Conservation (phyloP, 2,113 vertebrate genomes). For the Myodes glareolus region DNA sequence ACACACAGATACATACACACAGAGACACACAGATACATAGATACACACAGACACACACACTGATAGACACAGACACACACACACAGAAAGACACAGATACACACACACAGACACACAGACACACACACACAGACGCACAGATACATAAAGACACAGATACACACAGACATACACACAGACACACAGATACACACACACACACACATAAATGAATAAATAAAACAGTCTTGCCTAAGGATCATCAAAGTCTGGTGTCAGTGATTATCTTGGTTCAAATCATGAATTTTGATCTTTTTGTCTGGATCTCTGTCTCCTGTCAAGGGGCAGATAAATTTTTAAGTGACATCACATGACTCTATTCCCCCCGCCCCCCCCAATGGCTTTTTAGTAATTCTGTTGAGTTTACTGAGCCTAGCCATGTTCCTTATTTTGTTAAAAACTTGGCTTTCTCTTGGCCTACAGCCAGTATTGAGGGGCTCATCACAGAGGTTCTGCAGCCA, state of each 20-base stretch:
- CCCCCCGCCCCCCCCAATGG: neutral
- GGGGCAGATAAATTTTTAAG: neutral
- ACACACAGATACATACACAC: no score
- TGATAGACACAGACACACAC: no score
- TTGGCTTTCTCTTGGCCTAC: slow-evolving; percentile 9
- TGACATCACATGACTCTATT: neutral
- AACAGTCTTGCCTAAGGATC: neutral
- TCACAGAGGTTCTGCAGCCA: neutral
- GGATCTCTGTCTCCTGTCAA: slow-evolving; percentile 3
- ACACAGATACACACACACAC: neutral
- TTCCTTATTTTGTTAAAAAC: slow-evolving; percentile 26
- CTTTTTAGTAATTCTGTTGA: neutral
- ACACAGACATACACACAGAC: no score
- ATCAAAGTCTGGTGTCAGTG: neutral
- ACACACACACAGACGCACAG: no score
- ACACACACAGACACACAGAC: no score
- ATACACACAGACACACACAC: no score
- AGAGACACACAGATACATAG: no score
- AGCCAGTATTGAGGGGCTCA: neutral
- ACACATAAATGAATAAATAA: neutral
- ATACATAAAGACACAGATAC: no score
- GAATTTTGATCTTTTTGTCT: slow-evolving; percentile 26
- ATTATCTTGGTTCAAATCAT: neutral
- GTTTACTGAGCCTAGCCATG: neutral
- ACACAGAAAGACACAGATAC: no score